Conservation (phyloP, 2,888 invertebrate genomes). For the Xanthorhoe designata region DNA sequence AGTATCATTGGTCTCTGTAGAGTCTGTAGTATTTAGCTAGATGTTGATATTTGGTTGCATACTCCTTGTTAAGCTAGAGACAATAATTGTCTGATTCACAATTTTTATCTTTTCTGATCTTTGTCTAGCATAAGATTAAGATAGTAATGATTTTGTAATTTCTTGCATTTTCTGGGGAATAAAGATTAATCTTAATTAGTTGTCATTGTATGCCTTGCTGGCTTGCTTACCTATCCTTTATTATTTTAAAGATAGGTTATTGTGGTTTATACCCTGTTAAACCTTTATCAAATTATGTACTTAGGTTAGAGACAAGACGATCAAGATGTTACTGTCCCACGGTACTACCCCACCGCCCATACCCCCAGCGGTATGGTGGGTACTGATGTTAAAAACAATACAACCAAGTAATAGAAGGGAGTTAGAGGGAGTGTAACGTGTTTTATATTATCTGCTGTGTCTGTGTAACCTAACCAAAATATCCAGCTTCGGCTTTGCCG, state of each 20-base stretch:
- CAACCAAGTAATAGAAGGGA: no score
- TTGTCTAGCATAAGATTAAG: constrained; percentile 30
- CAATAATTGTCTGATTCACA: not conserved
- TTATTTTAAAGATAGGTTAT: no score
- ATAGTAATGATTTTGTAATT: constrained; percentile 36
- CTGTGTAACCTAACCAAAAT: no score
- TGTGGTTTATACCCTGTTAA: not conserved
- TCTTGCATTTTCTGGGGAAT: constrained; percentile 45
- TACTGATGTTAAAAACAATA: no score
- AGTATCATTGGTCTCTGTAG: not conserved
- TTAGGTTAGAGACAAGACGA: no score
- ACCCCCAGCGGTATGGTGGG: no score
- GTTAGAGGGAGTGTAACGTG: no score
- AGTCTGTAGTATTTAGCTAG: not conserved
- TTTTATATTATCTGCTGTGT: no score
- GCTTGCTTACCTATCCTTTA: not conserved
- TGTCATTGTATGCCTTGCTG: constrained; percentile 1
- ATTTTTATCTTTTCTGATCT: constrained; percentile 29
- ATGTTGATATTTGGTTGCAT: not conserved
- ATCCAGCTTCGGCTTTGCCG: no score
- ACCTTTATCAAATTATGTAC: not conserved
- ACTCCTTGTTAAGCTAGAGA: constrained; percentile 2
- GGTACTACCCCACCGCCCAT: no score
- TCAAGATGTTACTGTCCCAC: no score
- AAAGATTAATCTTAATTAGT: constrained; percentile 33